phyloP scores from a whole-genome alignment of 2,797 vertebrate genomes.

The Microctenopoma steveboyesi region DNA sequence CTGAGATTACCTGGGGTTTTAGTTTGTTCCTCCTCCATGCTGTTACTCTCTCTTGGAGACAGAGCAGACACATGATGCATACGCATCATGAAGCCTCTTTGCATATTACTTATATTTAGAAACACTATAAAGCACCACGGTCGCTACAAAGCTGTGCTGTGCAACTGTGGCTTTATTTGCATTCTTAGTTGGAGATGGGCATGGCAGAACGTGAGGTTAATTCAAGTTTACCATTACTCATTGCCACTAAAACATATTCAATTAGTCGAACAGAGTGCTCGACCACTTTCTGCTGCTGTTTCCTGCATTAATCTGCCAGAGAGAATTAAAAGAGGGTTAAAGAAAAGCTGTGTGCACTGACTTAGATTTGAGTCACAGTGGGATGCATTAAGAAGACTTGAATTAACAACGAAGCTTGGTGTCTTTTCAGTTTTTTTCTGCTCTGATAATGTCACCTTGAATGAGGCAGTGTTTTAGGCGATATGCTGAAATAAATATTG shows the following conservation, averaged over 20 bases:
- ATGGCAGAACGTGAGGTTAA: slow-evolving; percentile 52
- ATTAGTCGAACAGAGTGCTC: slow-evolving; percentile 46
- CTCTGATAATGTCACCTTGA: slow-evolving; percentile 7
- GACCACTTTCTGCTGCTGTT: slow-evolving; percentile 29
- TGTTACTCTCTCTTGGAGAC: slow-evolving; percentile 25
- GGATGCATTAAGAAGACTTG: slow-evolving; percentile 15
- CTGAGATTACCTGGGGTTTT: slow-evolving; percentile 47
- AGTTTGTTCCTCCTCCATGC: slow-evolving; percentile 40
- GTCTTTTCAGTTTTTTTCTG: neutral
- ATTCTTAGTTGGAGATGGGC: slow-evolving; percentile 41
- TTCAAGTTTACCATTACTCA: slow-evolving; percentile 59
- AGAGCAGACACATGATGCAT: slow-evolving; percentile 26
- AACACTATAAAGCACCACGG: slow-evolving; percentile 31
- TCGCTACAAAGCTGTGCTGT: slow-evolving; percentile 19
- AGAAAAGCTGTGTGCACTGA: slow-evolving; percentile 42
- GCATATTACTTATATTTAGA: slow-evolving; percentile 51
- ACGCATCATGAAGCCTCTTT: slow-evolving; percentile 48
- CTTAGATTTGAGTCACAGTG: slow-evolving; percentile 41
- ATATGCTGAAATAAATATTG: neutral
- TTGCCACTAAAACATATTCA: slow-evolving; percentile 58
- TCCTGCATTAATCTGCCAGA: slow-evolving; percentile 49
- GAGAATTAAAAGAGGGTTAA: slow-evolving; percentile 57
- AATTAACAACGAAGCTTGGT: slow-evolving; percentile 13
- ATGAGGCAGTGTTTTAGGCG: neutral
- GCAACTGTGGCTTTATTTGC: slow-evolving; percentile 35